Percentiles rank a stretch among this genome's conserved stretches.
Evolutionary conservation across 2,113 vertebrate species (phyloP).

Genomic region (Pteropus alecto): DNA sequence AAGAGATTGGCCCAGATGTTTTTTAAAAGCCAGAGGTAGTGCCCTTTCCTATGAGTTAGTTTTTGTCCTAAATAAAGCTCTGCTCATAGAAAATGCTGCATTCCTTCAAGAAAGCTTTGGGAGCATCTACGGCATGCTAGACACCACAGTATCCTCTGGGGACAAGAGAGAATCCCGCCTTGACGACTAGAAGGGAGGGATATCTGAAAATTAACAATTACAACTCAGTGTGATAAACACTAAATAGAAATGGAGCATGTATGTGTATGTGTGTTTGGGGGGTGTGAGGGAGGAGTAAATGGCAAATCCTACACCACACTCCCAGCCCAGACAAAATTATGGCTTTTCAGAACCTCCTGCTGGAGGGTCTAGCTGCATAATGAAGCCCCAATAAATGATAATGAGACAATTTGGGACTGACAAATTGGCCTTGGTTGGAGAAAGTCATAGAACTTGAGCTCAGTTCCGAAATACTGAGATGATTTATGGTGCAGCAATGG

Average conservation of each 20-base stretch:
- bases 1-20: not conserved
- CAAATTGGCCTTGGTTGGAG: constrained; percentile 38
- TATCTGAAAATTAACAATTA: constrained; percentile 40
- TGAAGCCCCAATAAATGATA: constrained; percentile 31
- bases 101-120: constrained; percentile 35
- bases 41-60: not conserved
- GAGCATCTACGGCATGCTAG: not conserved
- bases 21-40: not conserved
- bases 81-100: not conserved
- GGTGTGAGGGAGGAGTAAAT: not conserved
- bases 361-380: constrained; percentile 35
- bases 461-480: not conserved
- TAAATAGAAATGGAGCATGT: not conserved
- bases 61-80: constrained; percentile 1
- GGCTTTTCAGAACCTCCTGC: constrained; percentile 13
- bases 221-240: constrained; percentile 32
- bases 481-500: not conserved
- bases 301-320: not conserved
- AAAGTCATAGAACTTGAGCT: constrained; percentile 12
- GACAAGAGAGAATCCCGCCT: not conserved
- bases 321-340: constrained; percentile 12
- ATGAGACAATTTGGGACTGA: constrained; percentile 44
- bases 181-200: not conserved
- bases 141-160: not conserved
- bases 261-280: not conserved